Evolutionary conservation across 1,140 invertebrate genomes (phyloP).

Genomic region (Saxidomus purpurata): DNA sequence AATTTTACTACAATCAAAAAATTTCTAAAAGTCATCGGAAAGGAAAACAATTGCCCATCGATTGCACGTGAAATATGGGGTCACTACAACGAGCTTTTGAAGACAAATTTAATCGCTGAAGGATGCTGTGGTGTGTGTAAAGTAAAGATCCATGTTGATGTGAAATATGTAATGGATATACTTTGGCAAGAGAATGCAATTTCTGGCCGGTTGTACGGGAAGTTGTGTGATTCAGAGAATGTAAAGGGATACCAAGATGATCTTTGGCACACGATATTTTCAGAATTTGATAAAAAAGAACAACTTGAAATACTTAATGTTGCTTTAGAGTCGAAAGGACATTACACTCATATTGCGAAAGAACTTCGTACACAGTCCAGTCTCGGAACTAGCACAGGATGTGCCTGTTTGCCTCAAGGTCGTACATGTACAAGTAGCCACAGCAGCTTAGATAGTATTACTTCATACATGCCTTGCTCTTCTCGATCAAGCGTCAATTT

Average conservation of each 20-base stretch:
- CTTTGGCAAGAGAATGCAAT: not conserved
- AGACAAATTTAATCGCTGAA: not conserved
- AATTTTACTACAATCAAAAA: not conserved
- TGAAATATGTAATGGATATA: not conserved
- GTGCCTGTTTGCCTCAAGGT: too few species aligned
- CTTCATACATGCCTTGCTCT: too few species aligned
- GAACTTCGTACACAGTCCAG: too few species aligned
- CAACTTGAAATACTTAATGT: not conserved
- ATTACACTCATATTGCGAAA: too few species aligned
- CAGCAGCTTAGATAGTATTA: too few species aligned
- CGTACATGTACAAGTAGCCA: too few species aligned
- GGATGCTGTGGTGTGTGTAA: not conserved
- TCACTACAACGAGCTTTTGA: not conserved
- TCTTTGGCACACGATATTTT: not conserved
- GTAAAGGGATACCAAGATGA: not conserved
- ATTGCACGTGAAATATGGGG: not conserved
- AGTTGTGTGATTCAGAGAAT: not conserved
- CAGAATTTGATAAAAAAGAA: not conserved
- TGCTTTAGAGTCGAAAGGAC: too few species aligned
- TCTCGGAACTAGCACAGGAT: too few species aligned
- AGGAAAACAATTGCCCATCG: not conserved
- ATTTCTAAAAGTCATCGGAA: not conserved
- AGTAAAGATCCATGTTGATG: not conserved
- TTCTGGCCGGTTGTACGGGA: not conserved
- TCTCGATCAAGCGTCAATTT: too few species aligned